Conservation (phyloP, 2,113 vertebrate species). For the Pedetes capensis region DNA sequence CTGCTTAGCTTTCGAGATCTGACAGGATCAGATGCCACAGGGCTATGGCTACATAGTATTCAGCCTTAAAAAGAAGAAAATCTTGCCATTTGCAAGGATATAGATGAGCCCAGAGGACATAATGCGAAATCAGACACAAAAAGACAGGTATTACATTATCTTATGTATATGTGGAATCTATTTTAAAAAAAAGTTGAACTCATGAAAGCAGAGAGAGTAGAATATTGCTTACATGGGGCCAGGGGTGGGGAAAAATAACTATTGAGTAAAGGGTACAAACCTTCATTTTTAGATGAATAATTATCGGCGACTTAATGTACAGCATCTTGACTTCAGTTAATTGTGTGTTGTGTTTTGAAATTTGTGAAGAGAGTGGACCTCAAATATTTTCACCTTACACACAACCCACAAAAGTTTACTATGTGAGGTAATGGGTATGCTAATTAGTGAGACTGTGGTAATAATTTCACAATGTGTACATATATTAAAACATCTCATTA, state of each 20-base stretch:
- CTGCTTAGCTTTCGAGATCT: too few species aligned
- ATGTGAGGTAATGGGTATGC: not conserved
- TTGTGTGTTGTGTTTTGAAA: not conserved
- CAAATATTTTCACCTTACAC: not conserved
- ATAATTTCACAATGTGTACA: not conserved
- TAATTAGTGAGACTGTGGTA: not conserved
- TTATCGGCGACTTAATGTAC: not conserved
- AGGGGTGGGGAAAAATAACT: not conserved
- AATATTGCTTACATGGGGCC: not conserved
- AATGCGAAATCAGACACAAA: not conserved
- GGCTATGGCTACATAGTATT: too few species aligned
- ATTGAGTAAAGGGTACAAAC: not conserved
- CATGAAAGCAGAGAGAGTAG: not conserved
- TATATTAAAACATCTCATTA: not conserved
- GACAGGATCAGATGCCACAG: too few species aligned
- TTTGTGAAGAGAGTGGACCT: not conserved
- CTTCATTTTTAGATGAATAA: not conserved
- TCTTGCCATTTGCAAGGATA: not conserved
- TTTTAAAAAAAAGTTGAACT: not conserved
- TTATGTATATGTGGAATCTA: not conserved
- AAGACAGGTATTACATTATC: not conserved
- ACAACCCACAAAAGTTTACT: not conserved
- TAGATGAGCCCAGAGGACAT: not conserved
- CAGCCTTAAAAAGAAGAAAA: not conserved
- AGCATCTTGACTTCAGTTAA: not conserved